Conservation (phyloP, 2,113 vertebrate genomes). For the Ammodytes dubius region DNA sequence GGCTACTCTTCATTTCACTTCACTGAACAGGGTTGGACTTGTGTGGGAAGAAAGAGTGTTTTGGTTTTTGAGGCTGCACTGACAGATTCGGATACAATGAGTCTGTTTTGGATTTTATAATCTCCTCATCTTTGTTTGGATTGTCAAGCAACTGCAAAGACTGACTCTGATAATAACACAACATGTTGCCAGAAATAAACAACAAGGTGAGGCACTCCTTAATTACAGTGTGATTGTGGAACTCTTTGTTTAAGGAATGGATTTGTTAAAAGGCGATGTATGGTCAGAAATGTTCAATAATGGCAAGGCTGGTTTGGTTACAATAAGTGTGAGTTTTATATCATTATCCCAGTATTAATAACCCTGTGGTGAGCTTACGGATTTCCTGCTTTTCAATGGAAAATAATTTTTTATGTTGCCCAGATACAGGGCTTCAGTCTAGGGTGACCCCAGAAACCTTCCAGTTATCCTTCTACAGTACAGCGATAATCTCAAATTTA, state of each 20-base stretch:
- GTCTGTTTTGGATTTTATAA: constrained; percentile 68
- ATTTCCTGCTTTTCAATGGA: background rate
- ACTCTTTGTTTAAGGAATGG: background rate
- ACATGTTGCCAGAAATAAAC: constrained; percentile 87
- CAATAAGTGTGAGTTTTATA: background rate
- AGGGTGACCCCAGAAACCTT: constrained; percentile 4
- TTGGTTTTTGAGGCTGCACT: constrained; percentile 14
- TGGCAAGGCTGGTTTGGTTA: background rate
- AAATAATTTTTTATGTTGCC: constrained; percentile 1
- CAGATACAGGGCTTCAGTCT: constrained; percentile 32
- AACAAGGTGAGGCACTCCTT: constrained; percentile 80
- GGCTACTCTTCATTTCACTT: constrained; percentile 6
- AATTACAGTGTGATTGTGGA: background rate
- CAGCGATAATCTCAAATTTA: background rate
- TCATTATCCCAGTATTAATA: background rate
- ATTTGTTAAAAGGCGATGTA: background rate
- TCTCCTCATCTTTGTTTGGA: constrained; percentile 39
- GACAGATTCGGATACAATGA: constrained; percentile 64
- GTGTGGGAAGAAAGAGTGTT: background rate
- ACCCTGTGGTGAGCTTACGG: background rate
- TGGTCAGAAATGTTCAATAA: background rate
- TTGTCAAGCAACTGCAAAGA: constrained; percentile 30
- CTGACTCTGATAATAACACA: constrained; percentile 29
- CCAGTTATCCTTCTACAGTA: constrained; percentile 35
- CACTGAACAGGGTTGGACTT: constrained; percentile 8